Conservation (phyloP, 2,113 vertebrate species). For the Gambusia affinis region DNA sequence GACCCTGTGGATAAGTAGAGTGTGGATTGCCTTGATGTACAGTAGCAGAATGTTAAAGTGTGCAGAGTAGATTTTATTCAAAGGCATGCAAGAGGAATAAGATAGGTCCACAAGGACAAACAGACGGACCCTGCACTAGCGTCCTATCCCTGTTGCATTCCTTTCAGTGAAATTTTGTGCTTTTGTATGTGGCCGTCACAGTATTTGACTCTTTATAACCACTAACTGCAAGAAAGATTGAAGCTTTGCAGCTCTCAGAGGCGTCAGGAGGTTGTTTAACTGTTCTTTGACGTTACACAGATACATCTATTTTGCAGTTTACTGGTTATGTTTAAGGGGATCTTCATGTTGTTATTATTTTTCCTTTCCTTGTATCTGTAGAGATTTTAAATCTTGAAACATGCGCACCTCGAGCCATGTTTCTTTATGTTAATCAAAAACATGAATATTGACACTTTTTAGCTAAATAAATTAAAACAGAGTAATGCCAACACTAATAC, state of each 20-base stretch:
- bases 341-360: conserved; percentile 26
- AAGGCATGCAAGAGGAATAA: conserved; percentile 79
- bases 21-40: conserved; percentile 69
- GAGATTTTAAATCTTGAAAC: conserved; percentile 51
- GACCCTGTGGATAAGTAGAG: conserved; percentile 80
- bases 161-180: conserved; percentile 61
- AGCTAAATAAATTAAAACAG: not conserved
- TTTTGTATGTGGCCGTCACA: conserved; percentile 52
- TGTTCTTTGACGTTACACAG: not conserved
- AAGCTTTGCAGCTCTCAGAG: not conserved
- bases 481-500: conserved; percentile 9
- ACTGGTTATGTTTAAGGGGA: conserved; percentile 67
- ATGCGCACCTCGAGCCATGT: conserved; percentile 70
- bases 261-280: not conserved
- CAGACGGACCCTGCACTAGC: not conserved
- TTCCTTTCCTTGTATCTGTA: conserved; percentile 16
- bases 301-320: conserved; percentile 73
- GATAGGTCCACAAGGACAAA: conserved; percentile 14
- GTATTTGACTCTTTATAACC: conserved; percentile 61
- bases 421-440: conserved; percentile 38
- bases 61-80: conserved; percentile 50
- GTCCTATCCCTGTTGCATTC: conserved; percentile 76
- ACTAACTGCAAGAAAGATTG: conserved; percentile 77
- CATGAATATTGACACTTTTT: not conserved
- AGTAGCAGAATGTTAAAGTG: conserved; percentile 54